phyloP scores from a whole-genome alignment of 2,888 invertebrate species.

The Drosophila pegasa region DNA sequence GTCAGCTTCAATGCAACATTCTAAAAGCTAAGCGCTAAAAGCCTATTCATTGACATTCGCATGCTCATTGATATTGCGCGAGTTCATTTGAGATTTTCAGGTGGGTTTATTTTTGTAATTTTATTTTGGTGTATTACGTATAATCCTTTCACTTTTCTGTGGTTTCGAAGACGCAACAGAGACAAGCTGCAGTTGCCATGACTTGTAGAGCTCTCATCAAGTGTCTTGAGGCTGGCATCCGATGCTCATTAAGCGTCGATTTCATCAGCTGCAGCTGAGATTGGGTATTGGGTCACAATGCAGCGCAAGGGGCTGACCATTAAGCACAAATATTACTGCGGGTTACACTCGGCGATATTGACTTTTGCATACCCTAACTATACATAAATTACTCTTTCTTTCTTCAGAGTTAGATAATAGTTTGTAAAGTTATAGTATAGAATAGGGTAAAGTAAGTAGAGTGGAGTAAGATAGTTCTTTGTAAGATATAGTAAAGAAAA shows the following conservation, averaged over 20 bases:
- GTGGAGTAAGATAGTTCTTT: too few species aligned
- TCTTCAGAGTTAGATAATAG: neutral
- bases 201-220: slow-evolving; percentile 53
- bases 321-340: slow-evolving; percentile 37
- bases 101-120: neutral
- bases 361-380: slow-evolving; percentile 12
- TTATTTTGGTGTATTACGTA: slow-evolving; percentile 1
- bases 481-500: too few species aligned
- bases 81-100: slow-evolving; percentile 11
- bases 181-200: slow-evolving; percentile 38
- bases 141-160: slow-evolving; percentile 74
- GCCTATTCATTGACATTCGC: slow-evolving; percentile 20
- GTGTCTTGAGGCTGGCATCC: slow-evolving; percentile 25
- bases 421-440: neutral
- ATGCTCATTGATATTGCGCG: slow-evolving; percentile 49
- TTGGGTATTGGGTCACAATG: slow-evolving; percentile 24
- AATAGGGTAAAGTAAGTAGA: neutral
- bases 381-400: neutral
- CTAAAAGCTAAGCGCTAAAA: slow-evolving; percentile 23
- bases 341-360: slow-evolving; percentile 42
- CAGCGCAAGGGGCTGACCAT: slow-evolving; percentile 44
- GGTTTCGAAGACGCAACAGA: slow-evolving; percentile 29
- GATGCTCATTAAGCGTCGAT: slow-evolving; percentile 66
- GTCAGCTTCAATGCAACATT: slow-evolving; percentile 26
- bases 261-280: slow-evolving; percentile 54